phyloP scores from a whole-genome alignment of 2,797 vertebrate species.

The Bufotes viridis region DNA sequence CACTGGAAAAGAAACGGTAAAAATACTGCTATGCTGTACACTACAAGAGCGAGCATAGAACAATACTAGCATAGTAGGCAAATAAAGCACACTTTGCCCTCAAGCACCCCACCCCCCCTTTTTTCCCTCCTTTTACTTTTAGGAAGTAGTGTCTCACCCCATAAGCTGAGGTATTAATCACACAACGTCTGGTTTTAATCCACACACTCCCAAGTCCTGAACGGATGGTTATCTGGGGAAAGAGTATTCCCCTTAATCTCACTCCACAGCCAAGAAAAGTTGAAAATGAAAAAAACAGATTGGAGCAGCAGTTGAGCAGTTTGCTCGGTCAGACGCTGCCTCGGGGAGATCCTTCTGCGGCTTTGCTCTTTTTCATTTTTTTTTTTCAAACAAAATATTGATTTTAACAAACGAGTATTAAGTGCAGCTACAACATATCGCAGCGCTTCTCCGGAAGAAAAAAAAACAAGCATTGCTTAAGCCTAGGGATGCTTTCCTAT shows the following conservation, averaged over 20 bases:
- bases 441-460: not conserved
- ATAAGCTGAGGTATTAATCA: constrained; percentile 82
- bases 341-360: constrained; percentile 73
- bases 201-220: constrained; percentile 77
- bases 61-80: not conserved
- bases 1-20: not conserved
- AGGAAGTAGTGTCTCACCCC: constrained; percentile 79
- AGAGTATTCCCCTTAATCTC: constrained; percentile 79
- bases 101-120: constrained; percentile 19
- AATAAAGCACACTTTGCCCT: constrained; percentile 26
- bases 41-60: not conserved
- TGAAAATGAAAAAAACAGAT: constrained; percentile 82
- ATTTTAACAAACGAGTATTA: constrained; percentile 66
- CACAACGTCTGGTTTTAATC: constrained; percentile 83
- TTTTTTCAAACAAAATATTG: constrained; percentile 70
- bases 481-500: not conserved
- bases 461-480: not conserved
- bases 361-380: constrained; percentile 67
- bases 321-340: constrained; percentile 70
- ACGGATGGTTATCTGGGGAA: constrained; percentile 81
- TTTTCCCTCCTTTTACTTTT: constrained; percentile 68
- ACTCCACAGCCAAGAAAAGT: constrained; percentile 74
- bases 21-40: not conserved
- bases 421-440: constrained; percentile 29
- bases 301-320: constrained; percentile 68